Conservation (phyloP, 2,113 vertebrate genomes). For the Tretioscincus oriximinensis region DNA sequence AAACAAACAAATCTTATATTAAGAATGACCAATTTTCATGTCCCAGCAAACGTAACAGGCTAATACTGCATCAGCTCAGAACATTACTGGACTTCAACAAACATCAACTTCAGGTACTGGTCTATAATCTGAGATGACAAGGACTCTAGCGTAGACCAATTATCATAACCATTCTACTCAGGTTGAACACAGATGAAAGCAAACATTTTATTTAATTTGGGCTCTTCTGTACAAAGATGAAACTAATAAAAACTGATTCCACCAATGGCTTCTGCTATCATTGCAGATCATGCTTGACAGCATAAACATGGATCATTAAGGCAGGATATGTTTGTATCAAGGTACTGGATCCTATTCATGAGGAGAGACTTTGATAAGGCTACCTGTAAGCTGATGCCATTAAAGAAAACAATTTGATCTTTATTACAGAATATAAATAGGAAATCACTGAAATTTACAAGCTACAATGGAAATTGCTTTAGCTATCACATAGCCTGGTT, state of each 20-base stretch:
- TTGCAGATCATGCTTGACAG: neutral
- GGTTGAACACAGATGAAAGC: neutral
- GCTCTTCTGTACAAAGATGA: neutral
- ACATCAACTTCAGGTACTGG: neutral
- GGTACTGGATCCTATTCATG: neutral
- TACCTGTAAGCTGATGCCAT: neutral
- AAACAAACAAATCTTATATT: no score
- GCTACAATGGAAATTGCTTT: no score
- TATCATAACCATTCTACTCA: neutral
- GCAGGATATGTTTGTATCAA: neutral
- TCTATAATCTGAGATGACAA: neutral
- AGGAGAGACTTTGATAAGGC: neutral
- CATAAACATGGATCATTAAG: neutral
- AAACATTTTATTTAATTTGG: neutral
- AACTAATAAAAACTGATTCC: neutral
- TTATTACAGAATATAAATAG: no score
- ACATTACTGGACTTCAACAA: neutral
- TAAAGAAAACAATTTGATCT: rapidly evolving
- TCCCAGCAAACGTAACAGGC: neutral
- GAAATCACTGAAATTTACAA: no score
- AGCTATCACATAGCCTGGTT: no score
- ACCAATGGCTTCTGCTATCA: neutral
- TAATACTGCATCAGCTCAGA: no score
- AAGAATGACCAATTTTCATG: neutral
- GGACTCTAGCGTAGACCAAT: neutral